A percentile compares a stretch with the other conserved stretches of the same genome.
Conservation (phyloP, 2,888 invertebrate species). For the Agonopterix arenella region DNA sequence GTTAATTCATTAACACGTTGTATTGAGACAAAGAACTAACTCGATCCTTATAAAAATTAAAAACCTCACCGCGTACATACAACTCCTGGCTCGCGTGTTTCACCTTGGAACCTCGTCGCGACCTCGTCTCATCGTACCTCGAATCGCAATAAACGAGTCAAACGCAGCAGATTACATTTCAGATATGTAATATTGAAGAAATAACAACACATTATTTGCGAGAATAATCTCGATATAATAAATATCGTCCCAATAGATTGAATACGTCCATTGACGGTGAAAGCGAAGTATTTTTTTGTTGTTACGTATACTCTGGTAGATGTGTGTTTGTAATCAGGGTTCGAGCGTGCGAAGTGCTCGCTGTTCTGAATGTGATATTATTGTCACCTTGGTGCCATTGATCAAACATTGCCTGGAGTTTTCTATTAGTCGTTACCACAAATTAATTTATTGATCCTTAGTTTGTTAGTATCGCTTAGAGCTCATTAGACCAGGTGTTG, state of each 20-base stretch:
- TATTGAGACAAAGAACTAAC: too few species aligned
- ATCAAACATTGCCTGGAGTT: constrained; percentile 8
- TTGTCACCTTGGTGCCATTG: constrained; percentile 12
- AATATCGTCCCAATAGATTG: constrained; percentile 14
- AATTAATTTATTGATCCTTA: not conserved
- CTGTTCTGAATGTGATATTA: constrained; percentile 1
- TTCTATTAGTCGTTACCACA: not conserved
- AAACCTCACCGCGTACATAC: constrained; percentile 1
- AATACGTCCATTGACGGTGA: constrained; percentile 16
- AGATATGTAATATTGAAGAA: constrained; percentile 1
- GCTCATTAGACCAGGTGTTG: not conserved
- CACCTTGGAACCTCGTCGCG: constrained; percentile 12
- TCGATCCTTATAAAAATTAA: constrained; percentile 4
- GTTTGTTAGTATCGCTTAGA: too few species aligned
- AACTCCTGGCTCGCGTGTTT: constrained; percentile 9
- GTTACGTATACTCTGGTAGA: not conserved
- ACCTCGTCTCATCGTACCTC: constrained; percentile 9
- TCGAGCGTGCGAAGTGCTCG: constrained; percentile 10
- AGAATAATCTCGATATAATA: too few species aligned
- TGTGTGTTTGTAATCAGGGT: constrained; percentile 7
- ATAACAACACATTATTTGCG: not conserved
- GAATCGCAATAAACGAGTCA: constrained; percentile 9
- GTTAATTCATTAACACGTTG: too few species aligned
- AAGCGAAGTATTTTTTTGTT: constrained; percentile 13
- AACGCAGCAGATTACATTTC: constrained; percentile 1